Evolutionary conservation across 1,140 invertebrate species (phyloP).

Genomic region (Diorhabda elongata): DNA sequence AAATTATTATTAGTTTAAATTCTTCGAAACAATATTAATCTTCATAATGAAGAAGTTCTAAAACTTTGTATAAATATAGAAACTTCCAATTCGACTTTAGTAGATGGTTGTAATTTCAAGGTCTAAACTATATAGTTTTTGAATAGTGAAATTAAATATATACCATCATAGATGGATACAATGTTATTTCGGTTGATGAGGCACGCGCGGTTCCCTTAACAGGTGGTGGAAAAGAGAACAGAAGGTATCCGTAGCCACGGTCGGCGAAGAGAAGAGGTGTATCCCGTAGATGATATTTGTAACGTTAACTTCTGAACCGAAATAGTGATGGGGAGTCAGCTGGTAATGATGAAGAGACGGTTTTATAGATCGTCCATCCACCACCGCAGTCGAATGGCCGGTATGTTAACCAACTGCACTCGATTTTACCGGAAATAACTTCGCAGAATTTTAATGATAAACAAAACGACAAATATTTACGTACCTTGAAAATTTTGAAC

Average conservation of each 20-base stretch:
- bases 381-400: neutral
- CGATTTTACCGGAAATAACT: neutral
- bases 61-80: too few species aligned
- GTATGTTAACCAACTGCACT: neutral
- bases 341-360: neutral
- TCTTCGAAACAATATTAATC: too few species aligned
- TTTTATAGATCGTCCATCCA: neutral
- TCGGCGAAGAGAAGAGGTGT: neutral
- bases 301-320: neutral
- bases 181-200: constrained; percentile 1
- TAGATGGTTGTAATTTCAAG: too few species aligned
- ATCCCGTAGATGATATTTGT: constrained; percentile 1
- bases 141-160: too few species aligned
- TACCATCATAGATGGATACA: neutral
- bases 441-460: too few species aligned
- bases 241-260: neutral
- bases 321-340: neutral
- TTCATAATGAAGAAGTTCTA: too few species aligned
- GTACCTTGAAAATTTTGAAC: too few species aligned
- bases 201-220: constrained; percentile 14
- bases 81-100: too few species aligned
- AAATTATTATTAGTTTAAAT: too few species aligned
- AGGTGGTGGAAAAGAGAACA: constrained; percentile 17
- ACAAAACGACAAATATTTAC: too few species aligned
- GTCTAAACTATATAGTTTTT: too few species aligned